Percentiles rank a stretch among this genome's conserved stretches.
Conservation (phyloP, 2,113 vertebrate genomes). For the Ranitomeya imitator region DNA sequence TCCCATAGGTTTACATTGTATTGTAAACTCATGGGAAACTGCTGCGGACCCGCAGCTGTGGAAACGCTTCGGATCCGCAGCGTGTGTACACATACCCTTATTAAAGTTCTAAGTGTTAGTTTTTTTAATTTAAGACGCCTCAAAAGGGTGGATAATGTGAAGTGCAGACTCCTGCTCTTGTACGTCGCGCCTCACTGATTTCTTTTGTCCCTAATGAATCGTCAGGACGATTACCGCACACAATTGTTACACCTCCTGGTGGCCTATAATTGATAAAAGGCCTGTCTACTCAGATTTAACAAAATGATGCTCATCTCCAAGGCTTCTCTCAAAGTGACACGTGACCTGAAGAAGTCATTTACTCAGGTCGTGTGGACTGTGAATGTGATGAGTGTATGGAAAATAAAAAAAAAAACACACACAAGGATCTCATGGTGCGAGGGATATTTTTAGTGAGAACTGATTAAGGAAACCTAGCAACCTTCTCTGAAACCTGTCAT, state of each 20-base stretch:
- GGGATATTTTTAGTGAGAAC: slow-evolving; percentile 69
- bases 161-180: neutral
- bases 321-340: neutral
- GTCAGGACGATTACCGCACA: neutral
- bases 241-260: neutral
- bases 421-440: slow-evolving; percentile 64
- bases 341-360: slow-evolving; percentile 38
- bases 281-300: neutral
- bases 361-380: slow-evolving; percentile 61
- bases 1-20: no score
- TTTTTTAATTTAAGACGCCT: neutral
- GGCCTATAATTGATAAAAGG: neutral
- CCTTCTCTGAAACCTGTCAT: slow-evolving; percentile 66
- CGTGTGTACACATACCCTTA: no score
- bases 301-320: neutral
- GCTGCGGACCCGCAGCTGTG: no score
- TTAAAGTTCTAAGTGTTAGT: neutral
- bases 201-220: neutral
- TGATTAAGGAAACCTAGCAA: slow-evolving; percentile 76
- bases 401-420: slow-evolving; percentile 65
- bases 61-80: no score
- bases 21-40: no score
- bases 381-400: slow-evolving; percentile 69
- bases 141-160: neutral
- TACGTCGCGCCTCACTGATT: neutral